Percentiles rank a stretch among this genome's conserved stretches.
Conservation (phyloP, 2,113 vertebrate genomes). For the Gymnarchus niloticus region DNA sequence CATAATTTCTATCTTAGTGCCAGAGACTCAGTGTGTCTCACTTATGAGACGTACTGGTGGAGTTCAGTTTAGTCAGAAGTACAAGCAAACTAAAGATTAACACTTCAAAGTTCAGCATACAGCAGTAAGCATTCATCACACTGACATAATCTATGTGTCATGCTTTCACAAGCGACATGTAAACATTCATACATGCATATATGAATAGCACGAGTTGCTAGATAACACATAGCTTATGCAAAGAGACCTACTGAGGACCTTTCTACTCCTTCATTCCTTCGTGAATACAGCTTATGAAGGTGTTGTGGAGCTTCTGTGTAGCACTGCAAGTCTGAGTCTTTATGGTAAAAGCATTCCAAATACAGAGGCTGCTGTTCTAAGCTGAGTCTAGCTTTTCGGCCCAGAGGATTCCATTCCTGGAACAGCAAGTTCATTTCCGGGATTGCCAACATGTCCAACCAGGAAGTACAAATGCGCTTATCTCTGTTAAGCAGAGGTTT, state of each 20-base stretch:
- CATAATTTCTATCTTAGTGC: not conserved
- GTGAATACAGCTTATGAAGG: not conserved
- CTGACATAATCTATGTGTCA: not conserved
- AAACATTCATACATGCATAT: not conserved
- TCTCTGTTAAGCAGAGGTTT: not conserved
- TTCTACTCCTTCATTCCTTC: not conserved
- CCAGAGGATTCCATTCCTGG: too few relatives aligned
- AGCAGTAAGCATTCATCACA: not conserved
- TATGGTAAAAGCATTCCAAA: not conserved
- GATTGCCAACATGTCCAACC: not conserved
- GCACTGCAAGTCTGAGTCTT: not conserved
- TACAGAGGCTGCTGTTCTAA: not conserved
- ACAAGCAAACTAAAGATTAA: too few relatives aligned
- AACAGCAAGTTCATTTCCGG: too few relatives aligned
- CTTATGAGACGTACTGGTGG: too few relatives aligned
- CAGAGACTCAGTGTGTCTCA: not conserved
- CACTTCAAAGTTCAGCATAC: not conserved
- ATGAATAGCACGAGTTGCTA: not conserved
- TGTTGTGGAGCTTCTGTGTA: not conserved
- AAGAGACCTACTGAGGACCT: not conserved
- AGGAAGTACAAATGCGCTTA: not conserved
- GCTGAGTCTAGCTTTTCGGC: too few relatives aligned
- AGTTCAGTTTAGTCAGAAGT: not conserved
- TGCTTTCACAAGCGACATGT: not conserved
- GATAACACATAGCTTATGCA: not conserved